Percentiles rank a stretch among this genome's conserved stretches.
Evolutionary conservation across 2,113 vertebrate species (phyloP).

Genomic region (Zingel zingel): DNA sequence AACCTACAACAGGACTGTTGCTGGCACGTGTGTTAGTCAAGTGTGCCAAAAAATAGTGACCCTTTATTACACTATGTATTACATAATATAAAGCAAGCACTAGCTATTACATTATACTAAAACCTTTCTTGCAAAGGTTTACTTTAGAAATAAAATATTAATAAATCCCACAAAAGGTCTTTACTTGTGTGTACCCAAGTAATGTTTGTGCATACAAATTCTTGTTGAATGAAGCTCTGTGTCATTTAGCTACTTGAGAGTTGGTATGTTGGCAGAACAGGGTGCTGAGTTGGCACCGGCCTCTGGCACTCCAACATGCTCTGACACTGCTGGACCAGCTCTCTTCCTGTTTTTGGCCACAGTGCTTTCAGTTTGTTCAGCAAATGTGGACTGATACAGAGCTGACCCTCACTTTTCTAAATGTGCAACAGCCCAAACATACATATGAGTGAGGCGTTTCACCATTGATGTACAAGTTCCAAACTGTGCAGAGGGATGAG

Average conservation of each 20-base stretch:
- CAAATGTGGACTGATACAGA: constrained; percentile 30
- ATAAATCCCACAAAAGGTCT: background rate
- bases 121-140: background rate
- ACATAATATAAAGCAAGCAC: background rate
- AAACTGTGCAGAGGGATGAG: background rate
- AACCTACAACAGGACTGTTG: background rate
- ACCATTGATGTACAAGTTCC: background rate
- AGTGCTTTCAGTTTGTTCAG: constrained; percentile 47
- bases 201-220: constrained; percentile 16
- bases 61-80: background rate
- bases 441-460: background rate
- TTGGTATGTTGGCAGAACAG: constrained; percentile 45
- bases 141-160: background rate
- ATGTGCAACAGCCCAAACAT: constrained; percentile 7
- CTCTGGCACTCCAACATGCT: constrained; percentile 44
- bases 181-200: background rate
- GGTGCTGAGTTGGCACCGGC: constrained; percentile 47
- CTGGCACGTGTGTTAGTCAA: background rate
- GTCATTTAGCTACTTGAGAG: constrained; percentile 17
- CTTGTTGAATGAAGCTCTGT: constrained; percentile 25
- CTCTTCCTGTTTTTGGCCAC: constrained; percentile 60
- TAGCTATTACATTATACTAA: background rate
- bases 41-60: constrained; percentile 10
- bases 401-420: constrained; percentile 15
- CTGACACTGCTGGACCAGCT: constrained; percentile 45